A percentile compares a stretch with the other conserved stretches of the same genome.
phyloP scores from a whole-genome alignment of 92 coral and sea anemone species.

The Phenganax subtilis region DNA sequence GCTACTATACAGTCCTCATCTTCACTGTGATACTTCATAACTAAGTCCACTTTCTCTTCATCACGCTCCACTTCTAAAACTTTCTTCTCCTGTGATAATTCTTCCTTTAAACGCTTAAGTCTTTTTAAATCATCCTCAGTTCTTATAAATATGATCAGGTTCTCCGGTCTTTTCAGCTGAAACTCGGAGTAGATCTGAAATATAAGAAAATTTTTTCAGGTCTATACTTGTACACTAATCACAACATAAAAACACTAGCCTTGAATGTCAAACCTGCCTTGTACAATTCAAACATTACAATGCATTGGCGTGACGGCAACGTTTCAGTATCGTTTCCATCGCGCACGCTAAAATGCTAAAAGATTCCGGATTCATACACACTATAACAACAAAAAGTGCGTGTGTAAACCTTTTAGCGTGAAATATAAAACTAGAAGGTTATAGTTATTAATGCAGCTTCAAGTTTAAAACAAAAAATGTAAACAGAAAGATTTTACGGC shows the following conservation, averaged over 20 bases:
- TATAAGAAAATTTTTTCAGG: neutral
- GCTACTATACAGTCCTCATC: slow-evolving; percentile 66
- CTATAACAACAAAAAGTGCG: too few relatives aligned
- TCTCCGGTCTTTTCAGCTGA: slow-evolving; percentile 73
- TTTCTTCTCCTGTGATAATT: slow-evolving; percentile 50
- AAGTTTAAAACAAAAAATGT: too few relatives aligned
- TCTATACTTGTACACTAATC: neutral
- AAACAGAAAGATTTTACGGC: too few relatives aligned
- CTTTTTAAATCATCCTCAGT: slow-evolving; percentile 60
- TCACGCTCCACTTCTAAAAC: slow-evolving; percentile 48
- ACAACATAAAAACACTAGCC: neutral
- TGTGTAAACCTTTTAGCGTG: too few relatives aligned
- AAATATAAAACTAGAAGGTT: too few relatives aligned
- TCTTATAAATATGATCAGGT: slow-evolving; percentile 72
- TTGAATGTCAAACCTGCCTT: too few relatives aligned
- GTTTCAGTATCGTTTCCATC: too few relatives aligned
- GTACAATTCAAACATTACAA: too few relatives aligned
- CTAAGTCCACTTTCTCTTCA: slow-evolving; percentile 36
- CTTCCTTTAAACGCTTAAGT: slow-evolving; percentile 46
- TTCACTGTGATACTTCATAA: slow-evolving; percentile 55
- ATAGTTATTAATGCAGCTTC: too few relatives aligned
- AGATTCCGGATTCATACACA: too few relatives aligned
- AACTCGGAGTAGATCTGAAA: slow-evolving; percentile 69
- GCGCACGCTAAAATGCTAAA: too few relatives aligned
- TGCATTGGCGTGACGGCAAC: too few relatives aligned